Conservation (phyloP, 2,797 vertebrate genomes). For the Chiroxiphia lanceolata region DNA sequence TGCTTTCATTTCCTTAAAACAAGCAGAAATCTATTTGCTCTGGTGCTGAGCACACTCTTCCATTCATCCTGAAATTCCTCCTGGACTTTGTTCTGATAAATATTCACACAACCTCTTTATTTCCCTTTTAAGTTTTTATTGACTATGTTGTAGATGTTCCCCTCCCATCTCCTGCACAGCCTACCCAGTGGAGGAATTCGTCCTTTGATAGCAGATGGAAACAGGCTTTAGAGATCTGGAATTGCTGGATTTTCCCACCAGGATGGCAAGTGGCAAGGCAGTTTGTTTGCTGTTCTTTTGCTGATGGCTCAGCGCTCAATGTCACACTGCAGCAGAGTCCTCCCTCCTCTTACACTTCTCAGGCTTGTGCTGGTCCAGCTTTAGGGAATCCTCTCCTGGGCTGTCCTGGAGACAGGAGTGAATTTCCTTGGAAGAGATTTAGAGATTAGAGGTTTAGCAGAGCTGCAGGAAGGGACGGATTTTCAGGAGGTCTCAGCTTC, state of each 20-base stretch:
- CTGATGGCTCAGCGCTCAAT: not conserved
- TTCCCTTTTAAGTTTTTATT: conserved; percentile 2
- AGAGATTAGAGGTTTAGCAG: not conserved
- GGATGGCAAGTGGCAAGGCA: not conserved
- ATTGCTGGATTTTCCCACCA: not conserved
- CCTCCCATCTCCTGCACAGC: not conserved
- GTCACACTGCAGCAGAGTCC: not conserved
- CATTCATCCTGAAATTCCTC: not conserved
- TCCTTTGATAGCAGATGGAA: not conserved
- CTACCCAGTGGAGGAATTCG: not conserved
- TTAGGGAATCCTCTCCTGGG: not conserved
- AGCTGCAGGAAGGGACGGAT: not conserved
- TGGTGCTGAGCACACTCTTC: not conserved
- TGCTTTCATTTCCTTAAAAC: not conserved
- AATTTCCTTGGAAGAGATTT: not conserved
- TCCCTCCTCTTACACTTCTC: not conserved
- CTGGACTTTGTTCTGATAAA: not conserved
- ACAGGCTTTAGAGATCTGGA: not conserved
- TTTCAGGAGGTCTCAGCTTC: not conserved
- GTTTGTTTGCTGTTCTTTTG: not conserved
- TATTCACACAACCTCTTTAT: not conserved
- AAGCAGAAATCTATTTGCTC: not conserved
- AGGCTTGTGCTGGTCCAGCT: not conserved
- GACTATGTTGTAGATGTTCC: not conserved
- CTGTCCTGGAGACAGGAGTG: not conserved